Percentiles rank a stretch among this genome's conserved stretches.
Conservation (phyloP, 2,113 vertebrate species). For the Capricornis sumatraensis region DNA sequence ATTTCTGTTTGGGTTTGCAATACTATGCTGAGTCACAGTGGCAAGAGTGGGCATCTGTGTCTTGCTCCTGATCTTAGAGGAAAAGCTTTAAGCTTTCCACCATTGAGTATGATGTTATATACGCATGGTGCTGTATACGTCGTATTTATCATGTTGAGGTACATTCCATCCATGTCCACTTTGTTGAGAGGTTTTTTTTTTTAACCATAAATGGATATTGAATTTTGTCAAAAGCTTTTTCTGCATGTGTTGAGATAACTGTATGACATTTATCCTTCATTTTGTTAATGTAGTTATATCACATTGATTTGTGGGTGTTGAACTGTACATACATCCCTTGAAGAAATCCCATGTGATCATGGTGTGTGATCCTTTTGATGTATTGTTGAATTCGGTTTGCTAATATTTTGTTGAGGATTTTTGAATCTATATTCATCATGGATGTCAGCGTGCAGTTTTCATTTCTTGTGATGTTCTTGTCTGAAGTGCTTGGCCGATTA, state of each 20-base stretch:
- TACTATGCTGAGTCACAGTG: neutral
- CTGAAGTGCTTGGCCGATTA: neutral
- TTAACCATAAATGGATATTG: neutral
- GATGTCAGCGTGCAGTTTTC: neutral
- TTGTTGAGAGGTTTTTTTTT: neutral
- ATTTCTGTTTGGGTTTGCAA: neutral
- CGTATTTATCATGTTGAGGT: neutral
- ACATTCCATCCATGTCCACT: neutral
- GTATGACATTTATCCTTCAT: neutral
- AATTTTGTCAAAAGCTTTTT: neutral
- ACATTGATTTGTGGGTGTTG: neutral
- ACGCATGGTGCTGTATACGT: neutral
- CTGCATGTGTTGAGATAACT: neutral
- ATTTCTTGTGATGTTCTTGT: neutral
- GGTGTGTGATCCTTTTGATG: neutral
- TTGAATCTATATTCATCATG: neutral
- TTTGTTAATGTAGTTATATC: neutral
- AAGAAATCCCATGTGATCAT: neutral
- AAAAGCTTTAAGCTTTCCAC: neutral
- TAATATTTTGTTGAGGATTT: neutral
- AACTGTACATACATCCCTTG: neutral
- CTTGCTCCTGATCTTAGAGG: neutral
- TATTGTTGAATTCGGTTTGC: neutral
- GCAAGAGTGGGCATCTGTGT: neutral
- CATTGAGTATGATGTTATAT: neutral